Percentiles rank a stretch among this genome's conserved stretches.
Evolutionary conservation across 2,113 vertebrate genomes (phyloP).

Genomic region (Vidua macroura): DNA sequence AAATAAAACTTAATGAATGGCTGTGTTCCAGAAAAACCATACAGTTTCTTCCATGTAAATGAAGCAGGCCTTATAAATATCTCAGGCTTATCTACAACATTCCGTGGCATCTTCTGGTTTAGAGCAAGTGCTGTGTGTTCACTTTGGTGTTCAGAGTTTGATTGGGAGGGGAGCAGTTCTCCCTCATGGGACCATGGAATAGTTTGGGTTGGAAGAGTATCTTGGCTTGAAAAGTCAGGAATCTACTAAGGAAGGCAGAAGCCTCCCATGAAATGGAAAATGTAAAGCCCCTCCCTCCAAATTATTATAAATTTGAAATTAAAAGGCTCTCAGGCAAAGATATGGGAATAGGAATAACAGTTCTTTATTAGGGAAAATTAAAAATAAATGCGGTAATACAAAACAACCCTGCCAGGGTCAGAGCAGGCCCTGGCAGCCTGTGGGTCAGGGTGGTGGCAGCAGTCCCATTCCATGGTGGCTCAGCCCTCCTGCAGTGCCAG

Average conservation of each 20-base stretch:
- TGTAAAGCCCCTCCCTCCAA: background rate
- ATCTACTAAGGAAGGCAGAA: background rate
- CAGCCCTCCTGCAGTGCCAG: too few relatives aligned
- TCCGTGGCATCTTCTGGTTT: background rate
- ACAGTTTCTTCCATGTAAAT: background rate
- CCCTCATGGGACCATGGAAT: background rate
- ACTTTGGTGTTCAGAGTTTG: background rate
- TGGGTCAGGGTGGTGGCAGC: too few relatives aligned
- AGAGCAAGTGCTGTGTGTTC: background rate
- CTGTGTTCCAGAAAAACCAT: background rate
- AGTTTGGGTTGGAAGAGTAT: background rate
- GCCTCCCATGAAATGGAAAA: background rate
- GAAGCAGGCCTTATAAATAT: background rate
- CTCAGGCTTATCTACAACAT: background rate
- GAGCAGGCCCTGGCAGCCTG: background rate
- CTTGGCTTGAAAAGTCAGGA: background rate
- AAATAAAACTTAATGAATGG: background rate
- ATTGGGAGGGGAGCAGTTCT: background rate
- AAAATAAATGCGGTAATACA: background rate
- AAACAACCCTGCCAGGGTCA: background rate
- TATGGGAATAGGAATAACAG: background rate
- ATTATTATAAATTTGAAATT: too few relatives aligned
- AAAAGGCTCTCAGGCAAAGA: too few relatives aligned
- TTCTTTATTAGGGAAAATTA: background rate
- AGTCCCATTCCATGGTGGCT: too few relatives aligned